These are phyloP conservation scores for Irena cyanogastra DNA, from an alignment of 2,113 vertebrate genomes.

Conservation along the genomic window DNA sequence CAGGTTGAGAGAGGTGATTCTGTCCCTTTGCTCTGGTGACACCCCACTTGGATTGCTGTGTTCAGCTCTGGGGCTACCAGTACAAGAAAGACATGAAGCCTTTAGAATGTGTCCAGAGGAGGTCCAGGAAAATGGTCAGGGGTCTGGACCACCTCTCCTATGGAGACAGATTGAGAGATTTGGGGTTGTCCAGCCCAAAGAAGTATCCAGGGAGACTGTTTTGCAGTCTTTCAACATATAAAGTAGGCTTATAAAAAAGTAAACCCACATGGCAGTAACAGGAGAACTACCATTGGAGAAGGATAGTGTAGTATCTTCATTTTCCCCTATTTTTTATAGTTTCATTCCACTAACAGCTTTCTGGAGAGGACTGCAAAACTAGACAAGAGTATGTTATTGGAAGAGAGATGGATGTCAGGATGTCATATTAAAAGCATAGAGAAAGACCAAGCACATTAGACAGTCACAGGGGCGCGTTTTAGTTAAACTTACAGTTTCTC, in stretches of 20 bases:
- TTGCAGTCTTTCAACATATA: background rate
- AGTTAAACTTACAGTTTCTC: background rate
- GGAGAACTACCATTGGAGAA: background rate
- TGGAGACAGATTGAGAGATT: background rate
- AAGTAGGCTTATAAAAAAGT: background rate
- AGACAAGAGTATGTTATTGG: background rate
- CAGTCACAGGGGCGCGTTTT: background rate
- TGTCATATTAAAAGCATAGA: background rate
- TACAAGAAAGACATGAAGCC: background rate
- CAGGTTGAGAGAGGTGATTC: background rate
- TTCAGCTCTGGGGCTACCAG: background rate
- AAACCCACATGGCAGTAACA: background rate
- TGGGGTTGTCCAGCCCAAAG: background rate
- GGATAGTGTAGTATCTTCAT: background rate
- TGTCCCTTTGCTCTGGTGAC: fast-evolving
- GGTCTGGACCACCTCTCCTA: fast-evolving
- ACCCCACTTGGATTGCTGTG: fast-evolving
- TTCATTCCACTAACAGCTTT: background rate
- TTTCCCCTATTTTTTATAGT: background rate
- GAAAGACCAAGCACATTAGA: background rate
- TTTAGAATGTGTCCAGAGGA: background rate
- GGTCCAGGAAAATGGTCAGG: background rate
- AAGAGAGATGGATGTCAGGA: background rate
- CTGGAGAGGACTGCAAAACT: background rate
- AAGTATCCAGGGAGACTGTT: fast-evolving